phyloP scores from a whole-genome alignment of 2,113 vertebrate species.

The Phodopus roborovskii region DNA sequence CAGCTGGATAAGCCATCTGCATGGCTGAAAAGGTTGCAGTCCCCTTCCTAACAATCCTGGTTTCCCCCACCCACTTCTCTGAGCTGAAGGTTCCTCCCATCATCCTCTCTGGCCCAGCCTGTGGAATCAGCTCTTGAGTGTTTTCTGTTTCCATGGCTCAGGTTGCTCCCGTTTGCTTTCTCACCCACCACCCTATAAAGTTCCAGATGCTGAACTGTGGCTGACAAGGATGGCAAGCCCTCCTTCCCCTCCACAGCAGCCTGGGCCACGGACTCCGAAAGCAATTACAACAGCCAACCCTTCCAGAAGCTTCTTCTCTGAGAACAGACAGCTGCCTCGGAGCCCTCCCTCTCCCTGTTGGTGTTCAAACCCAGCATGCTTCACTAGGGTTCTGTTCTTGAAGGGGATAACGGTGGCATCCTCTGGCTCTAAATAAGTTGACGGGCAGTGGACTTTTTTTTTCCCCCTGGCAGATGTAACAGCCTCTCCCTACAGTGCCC shows the following conservation, averaged over 20 bases:
- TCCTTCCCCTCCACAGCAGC: neutral
- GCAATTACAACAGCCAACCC: neutral
- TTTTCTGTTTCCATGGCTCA: neutral
- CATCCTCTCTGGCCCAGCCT: neutral
- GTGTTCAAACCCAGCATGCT: neutral
- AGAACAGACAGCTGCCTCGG: neutral
- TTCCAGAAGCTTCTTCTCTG: neutral
- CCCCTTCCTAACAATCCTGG: too few species aligned
- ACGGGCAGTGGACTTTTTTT: neutral
- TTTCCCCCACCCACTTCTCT: neutral
- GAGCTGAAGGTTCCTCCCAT: neutral
- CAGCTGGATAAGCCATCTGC: fast-evolving
- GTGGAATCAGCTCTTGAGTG: neutral
- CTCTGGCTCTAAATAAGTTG: neutral
- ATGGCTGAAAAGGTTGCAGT: neutral
- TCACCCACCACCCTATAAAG: neutral
- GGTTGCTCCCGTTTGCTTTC: neutral
- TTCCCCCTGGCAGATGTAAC: neutral
- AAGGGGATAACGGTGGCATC: neutral
- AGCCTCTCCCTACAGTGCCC: neutral
- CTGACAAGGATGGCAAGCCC: neutral
- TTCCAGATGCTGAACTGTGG: neutral
- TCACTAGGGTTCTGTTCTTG: neutral
- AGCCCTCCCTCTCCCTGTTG: neutral
- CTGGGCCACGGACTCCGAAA: neutral